Conservation (phyloP, 2,797 vertebrate genomes). For the Rhodeus uyekii region DNA sequence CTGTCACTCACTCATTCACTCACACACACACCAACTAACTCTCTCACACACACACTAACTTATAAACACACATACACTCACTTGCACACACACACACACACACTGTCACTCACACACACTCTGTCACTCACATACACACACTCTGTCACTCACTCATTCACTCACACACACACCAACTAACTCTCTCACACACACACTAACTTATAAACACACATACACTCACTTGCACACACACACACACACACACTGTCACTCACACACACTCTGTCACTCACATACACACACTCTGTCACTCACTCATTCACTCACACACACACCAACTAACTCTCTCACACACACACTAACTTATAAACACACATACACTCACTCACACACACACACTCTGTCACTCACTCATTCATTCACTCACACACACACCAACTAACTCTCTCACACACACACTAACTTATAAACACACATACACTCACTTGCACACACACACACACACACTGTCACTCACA, state of each 20-base stretch:
- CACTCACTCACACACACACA: conserved; percentile 5
- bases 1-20: too few relatives aligned
- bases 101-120: neutral
- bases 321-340: neutral
- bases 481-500: too few relatives aligned
- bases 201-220: neutral
- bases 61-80: too few relatives aligned
- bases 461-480: neutral
- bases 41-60: neutral
- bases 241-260: neutral
- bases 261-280: neutral
- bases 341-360: too few relatives aligned
- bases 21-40: neutral
- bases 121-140: conserved; percentile 3
- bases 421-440: neutral
- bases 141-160: neutral
- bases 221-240: conserved; percentile 1
- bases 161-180: neutral
- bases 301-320: neutral
- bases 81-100: neutral
- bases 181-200: neutral
- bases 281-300: too few relatives aligned
- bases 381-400: neutral
- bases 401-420: neutral
- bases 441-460: neutral